A percentile compares a stretch with the other conserved stretches of the same genome.
These are phyloP conservation scores for Furcula furcula DNA, from an alignment of 2,888 invertebrate genomes.

Conservation along the genomic window DNA sequence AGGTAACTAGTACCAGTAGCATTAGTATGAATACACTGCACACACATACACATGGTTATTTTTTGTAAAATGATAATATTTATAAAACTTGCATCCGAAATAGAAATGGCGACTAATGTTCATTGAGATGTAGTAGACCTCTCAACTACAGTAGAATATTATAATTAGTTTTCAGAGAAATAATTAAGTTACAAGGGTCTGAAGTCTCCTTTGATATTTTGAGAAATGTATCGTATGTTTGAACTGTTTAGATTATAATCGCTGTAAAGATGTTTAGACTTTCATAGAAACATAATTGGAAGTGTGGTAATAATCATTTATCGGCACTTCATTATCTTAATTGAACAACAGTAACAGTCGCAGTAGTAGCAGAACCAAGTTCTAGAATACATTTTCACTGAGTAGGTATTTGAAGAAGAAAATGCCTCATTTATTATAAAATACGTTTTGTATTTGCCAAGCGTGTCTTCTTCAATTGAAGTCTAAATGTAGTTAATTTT, in stretches of 20 bases:
- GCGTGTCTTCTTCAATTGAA: slow-evolving; percentile 26
- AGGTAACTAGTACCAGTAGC: too few species aligned
- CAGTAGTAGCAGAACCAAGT: slow-evolving; percentile 30
- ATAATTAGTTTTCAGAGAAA: too few species aligned
- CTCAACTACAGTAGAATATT: too few species aligned
- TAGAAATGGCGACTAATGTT: too few species aligned
- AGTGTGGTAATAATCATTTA: slow-evolving; percentile 9
- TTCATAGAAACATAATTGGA: slow-evolving; percentile 17
- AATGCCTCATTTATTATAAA: slow-evolving; percentile 15
- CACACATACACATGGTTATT: too few species aligned
- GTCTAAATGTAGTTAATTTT: slow-evolving; percentile 10
- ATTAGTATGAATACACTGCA: too few species aligned
- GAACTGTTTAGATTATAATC: slow-evolving; percentile 22
- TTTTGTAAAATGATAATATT: too few species aligned
- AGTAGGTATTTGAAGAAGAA: slow-evolving; percentile 6
- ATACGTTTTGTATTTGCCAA: slow-evolving; percentile 25
- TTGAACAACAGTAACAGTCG: too few species aligned
- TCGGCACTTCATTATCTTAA: slow-evolving; percentile 28
- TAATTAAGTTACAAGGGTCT: not conserved
- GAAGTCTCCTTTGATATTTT: not conserved
- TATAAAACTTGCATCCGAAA: too few species aligned
- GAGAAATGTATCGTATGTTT: slow-evolving; percentile 17
- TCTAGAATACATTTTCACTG: slow-evolving; percentile 6
- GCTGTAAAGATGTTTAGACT: slow-evolving; percentile 24
- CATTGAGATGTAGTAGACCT: too few species aligned